A percentile compares a stretch with the other conserved stretches of the same genome.
These are phyloP conservation scores for Melanotaenia pygmaea DNA, from an alignment of 2,797 vertebrate genomes.

Conservation along the genomic window DNA sequence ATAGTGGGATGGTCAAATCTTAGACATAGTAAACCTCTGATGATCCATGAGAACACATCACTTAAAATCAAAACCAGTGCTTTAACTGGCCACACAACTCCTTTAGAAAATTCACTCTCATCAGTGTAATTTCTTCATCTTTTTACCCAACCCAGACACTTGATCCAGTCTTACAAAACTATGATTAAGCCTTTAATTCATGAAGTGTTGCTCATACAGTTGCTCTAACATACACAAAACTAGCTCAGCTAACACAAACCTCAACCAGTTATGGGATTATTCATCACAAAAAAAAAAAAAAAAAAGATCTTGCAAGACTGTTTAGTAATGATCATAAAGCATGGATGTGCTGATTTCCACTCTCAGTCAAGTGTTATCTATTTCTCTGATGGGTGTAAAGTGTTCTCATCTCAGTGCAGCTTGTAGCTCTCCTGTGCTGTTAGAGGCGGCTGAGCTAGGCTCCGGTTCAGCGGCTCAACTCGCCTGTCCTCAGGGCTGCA, in stretches of 20 bases:
- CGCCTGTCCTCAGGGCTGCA: constrained; percentile 60
- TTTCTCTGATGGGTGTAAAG: constrained; percentile 57
- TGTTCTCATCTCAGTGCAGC: constrained; percentile 45
- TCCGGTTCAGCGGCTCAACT: constrained; percentile 55
- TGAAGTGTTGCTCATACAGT: too few species aligned
- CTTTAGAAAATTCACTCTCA: too few species aligned
- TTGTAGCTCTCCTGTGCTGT: constrained; percentile 45
- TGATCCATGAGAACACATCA: neutral
- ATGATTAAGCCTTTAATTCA: neutral
- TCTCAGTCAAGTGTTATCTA: constrained; percentile 46
- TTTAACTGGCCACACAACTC: neutral
- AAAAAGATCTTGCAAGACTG: neutral
- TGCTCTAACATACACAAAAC: neutral
- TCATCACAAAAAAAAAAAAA: neutral
- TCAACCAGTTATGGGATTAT: neutral
- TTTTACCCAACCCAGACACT: too few species aligned
- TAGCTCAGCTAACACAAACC: neutral
- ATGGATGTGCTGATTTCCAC: constrained; percentile 38
- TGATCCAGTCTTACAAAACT: too few species aligned
- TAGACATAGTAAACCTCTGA: too few species aligned
- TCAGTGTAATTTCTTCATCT: too few species aligned
- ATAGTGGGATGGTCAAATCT: too few species aligned
- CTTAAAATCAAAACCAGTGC: neutral
- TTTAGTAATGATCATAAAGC: neutral
- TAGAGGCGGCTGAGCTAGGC: constrained; percentile 34